Base-by-base conservation (phyloP, 1,140 invertebrate species). In the Drosophila lini region DNA sequence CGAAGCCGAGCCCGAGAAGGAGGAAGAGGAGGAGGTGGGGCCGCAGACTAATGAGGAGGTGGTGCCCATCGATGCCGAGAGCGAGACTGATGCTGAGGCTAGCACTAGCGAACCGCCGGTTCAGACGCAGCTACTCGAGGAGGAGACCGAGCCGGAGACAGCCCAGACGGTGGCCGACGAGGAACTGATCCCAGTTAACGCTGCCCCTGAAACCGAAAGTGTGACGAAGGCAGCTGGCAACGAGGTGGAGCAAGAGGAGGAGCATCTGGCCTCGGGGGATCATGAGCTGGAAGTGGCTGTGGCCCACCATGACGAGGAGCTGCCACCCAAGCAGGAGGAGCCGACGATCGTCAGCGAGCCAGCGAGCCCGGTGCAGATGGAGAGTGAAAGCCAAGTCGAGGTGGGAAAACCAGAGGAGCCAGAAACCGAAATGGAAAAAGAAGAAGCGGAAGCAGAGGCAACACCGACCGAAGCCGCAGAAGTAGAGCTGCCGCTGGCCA, bases 131-230 rank as follows among this genome's bases (percentile, higher is more conserved):
- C 74, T 70, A 13, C 31, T 64, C 31, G 60, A 69, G 42, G 57
- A 64, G 25, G 62, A 67, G 65, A 40, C 45, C 16, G 45, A 74
- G 13, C 38, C 48, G 13, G 68, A 40, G 41, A 55, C 58, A 58
- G 44, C 56, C 22, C 59, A 62, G 58, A 55, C 53, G 7, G 59
- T 74, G 45, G 77, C 44, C 67, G 75, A 81, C 71, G 84, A 88
- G 78, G 74, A 88, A 70, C 57, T 88, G 80, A 83, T 88, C 76
- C 76, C 80, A 64, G 83, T 86, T 68, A 78, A 86, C 78, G 52
- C 52, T 10, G 70, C 38, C 42, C 64, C 64, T 53, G 85, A 84
- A 88, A 88, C 25, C 52, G 84, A 88, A 90, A 88, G 84, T 88
- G 84, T 80, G 69, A 84, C 84, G 38, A 82, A 86, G 69, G 59